A percentile compares a stretch with the other conserved stretches of the same genome.
Evolutionary conservation across 2,797 vertebrate species (phyloP).

Genomic region (Onychomys leucogaster): DNA sequence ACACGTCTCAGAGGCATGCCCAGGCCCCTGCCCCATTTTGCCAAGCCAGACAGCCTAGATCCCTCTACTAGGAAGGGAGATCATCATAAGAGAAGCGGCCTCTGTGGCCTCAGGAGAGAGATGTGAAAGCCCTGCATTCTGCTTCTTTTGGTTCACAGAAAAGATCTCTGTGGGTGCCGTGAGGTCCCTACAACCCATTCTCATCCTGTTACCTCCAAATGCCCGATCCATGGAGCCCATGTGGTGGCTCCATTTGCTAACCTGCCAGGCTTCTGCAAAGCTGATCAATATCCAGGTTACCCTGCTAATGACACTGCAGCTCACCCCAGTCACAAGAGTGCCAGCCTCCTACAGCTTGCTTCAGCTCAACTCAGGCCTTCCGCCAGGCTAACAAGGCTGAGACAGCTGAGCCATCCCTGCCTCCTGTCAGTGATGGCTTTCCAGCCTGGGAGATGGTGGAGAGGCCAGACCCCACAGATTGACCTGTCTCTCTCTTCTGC

Average conservation of each 20-base stretch:
- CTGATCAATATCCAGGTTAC: not conserved
- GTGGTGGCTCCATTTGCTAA: not conserved
- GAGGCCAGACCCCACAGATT: not conserved
- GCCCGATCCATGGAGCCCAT: rapidly evolving
- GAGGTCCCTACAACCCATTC: not conserved
- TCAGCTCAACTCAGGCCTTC: not conserved
- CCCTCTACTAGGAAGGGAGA: not conserved
- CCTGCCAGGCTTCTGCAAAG: not conserved
- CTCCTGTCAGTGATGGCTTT: not conserved
- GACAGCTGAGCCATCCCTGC: not conserved
- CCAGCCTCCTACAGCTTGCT: conserved; percentile 42
- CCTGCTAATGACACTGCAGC: conserved; percentile 47
- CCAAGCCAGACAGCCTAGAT: conserved; percentile 16
- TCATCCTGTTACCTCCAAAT: rapidly evolving
- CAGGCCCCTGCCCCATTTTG: not conserved
- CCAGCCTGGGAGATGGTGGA: not conserved
- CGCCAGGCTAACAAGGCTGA: conserved; percentile 40
- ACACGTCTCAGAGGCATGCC: conserved; percentile 57
- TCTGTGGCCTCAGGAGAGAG: not conserved
- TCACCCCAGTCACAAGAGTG: conserved; percentile 61
- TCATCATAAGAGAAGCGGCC: not conserved
- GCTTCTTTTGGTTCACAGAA: not conserved
- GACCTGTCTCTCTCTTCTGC: not conserved
- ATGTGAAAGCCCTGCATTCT: not conserved
- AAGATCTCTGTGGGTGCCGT: not conserved